Base-by-base conservation (phyloP, 2,113 vertebrate species). In the Bos javanicus region DNA sequence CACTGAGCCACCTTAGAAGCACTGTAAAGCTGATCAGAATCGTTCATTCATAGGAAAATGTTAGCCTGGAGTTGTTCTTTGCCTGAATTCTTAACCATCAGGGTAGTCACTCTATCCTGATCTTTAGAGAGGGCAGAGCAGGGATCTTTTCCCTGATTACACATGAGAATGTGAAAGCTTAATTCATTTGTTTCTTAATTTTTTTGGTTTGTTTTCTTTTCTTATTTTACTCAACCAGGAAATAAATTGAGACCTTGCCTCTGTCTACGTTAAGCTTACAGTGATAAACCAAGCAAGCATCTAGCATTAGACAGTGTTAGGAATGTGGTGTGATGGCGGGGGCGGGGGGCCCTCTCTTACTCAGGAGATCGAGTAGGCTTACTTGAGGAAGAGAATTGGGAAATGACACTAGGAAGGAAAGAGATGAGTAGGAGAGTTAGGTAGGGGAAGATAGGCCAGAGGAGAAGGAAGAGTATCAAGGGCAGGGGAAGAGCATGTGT, bases 391-490 rank as follows among this genome's bases (percentile, higher is more conserved):
- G 26, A 28, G n/a, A 50, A 4, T 6, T 7, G 56, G 36, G 60
- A 60, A 82, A 46, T 67, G 52, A 74, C 26, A 36, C 11, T 39
- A 23, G 25, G 60, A 62, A 33, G 30, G 28, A 36, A 74, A 48
- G 56, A 60, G 19, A 15, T 11, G 6, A 26, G 7, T 48, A 12
- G 39, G 17, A 16, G 33, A 15, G 13, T 19, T 13, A 59, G 46
- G 43, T 21, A n/a, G 71, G 11, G 28, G 26, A 26, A 39, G 59
- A 10, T 2, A 9, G 3, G 3, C 6, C 21, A 6, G 39, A 52
- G 48, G 17, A 78, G 10, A 46, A 26, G 5, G 2, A 14, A 14
- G 14, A 14, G 1, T 3, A 0, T 28, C 2, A n/a, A 30, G 21
- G 36, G 17, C 4, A 8, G 14, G 36, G 50, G 13, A 30, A 80